Base-by-base conservation (phyloP, 1,140 invertebrate species). In the Atopsyche davidsoni region DNA sequence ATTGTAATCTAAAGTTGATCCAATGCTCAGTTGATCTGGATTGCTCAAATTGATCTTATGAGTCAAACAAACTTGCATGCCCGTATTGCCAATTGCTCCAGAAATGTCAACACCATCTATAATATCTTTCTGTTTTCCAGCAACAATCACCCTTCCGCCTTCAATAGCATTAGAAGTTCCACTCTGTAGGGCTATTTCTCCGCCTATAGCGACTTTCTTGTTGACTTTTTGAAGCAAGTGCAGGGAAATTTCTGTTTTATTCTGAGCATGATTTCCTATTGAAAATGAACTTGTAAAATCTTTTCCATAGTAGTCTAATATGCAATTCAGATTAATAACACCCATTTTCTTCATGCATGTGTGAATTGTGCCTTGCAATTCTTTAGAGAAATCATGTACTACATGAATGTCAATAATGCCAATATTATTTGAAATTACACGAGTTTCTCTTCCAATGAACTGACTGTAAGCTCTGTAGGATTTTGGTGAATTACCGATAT, bases 171-270 rank as follows among this genome's bases (percentile, higher is more conserved):
- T 45, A 14, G 23, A 14, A 18, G 22, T 43, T 13, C 17, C 31
- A 10, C 25, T 17, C 38, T 53, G 10, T n/a, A 54, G 17, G 17
- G 36, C 32, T 18, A 58, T 31, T 46, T 58, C 57, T n/a, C 44
- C 45, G 6, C 57, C 57, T 10, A 55, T 18, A 2, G 45, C 32
- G 18, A 49, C 10, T 21, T 51, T 48, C 14, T 41, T 32, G 17
- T 48, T 51, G 17, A 58, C 43, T 41, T 51, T 41, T 17, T 55
- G 52, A 23, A 58, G 41, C 32, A 51, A 53, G 18, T 55, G 48
- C 23, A 39, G 24, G 2, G 46, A n/a, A 22, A 58, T 13, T 34
- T 53, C 55, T 13, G 22, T 22, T n/a, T 32, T 43, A 2, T 41
- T 36, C 16, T 28, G n/a, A 23, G 43, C 19, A 9, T 34, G 22